Evolutionary conservation across 2,888 invertebrate genomes (phyloP), one percentile per base, ranked within the genome.

Genomic region (Iphiclides podalirius): DNA sequence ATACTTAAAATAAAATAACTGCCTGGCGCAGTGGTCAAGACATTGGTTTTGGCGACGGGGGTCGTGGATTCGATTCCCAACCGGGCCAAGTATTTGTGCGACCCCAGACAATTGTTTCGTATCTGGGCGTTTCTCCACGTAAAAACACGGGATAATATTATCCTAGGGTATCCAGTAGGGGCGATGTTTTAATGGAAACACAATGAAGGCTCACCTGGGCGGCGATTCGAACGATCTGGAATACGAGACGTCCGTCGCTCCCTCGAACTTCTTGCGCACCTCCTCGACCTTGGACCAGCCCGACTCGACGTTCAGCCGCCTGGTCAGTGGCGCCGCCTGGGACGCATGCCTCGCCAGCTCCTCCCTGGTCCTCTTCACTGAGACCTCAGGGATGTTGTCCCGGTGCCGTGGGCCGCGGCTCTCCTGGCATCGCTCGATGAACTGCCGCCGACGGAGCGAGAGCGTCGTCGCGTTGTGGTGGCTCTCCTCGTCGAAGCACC

Each of bases 201-300:
- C n/a, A n/a, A n/a, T n/a, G n/a, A n/a, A n/a, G n/a, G n/a, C 20
- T 20, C 31, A 86, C 87, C 87, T 85, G 1, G 87, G 87, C 12
- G 87, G 87, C 52, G 86, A 86, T 54, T 88, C 87, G 53, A 88
- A 88, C 1, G 82, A 82, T 58, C 86, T 74, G 9, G 84, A 84
- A 57, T 71, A 85, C 7, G 80, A 75, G 0, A 73, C 67, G 15
- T 78, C 69, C 0, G 80, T 72, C 1, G 77, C 79, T 1, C 73
- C 77, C 58, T 88, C 87, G 49, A 88, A 87, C 71, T 88, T 87
- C 77, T 85, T 88, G 53, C 87, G 66, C 15, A 88, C 87, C 63
- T 88, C 86, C 61, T 88, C 86, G 60, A 87, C 87, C 62, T 87
- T 88, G 34, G 87, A 86, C 87, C 87, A 88, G 63, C 86, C 80